Conservation (phyloP, 2,113 vertebrate species). For the Mesoclemmys tuberculata region DNA sequence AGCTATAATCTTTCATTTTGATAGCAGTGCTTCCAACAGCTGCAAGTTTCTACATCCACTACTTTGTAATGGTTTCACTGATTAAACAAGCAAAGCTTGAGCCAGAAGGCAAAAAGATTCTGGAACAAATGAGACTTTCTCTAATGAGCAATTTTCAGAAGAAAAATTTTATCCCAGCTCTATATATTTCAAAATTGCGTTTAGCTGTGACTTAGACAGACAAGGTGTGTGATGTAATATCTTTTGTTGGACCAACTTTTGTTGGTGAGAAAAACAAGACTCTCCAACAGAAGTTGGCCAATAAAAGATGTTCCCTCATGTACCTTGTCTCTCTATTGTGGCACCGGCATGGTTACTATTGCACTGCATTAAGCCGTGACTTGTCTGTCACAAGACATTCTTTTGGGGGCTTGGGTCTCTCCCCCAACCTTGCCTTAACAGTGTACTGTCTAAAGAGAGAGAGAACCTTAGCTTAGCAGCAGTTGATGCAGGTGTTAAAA, state of each 20-base stretch:
- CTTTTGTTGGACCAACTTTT: neutral
- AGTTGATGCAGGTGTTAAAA: neutral
- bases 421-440: neutral
- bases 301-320: neutral
- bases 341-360: neutral
- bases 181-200: neutral
- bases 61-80: neutral
- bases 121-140: constrained; percentile 27
- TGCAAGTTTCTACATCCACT: neutral
- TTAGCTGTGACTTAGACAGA: neutral
- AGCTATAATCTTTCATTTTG: neutral
- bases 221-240: neutral
- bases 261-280: neutral
- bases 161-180: neutral
- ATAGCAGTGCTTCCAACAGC: neutral
- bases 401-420: accelerated
- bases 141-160: neutral
- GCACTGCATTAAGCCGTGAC: neutral
- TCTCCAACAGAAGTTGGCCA: neutral
- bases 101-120: constrained; percentile 7
- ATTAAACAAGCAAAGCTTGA: constrained; percentile 16
- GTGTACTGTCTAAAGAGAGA: neutral
- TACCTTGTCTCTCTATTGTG: neutral
- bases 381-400: neutral
- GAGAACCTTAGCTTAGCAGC: neutral